phyloP scores from a whole-genome alignment of 53 echinoderm and acorn worm genomes.

The Paracentrotus lividus region DNA sequence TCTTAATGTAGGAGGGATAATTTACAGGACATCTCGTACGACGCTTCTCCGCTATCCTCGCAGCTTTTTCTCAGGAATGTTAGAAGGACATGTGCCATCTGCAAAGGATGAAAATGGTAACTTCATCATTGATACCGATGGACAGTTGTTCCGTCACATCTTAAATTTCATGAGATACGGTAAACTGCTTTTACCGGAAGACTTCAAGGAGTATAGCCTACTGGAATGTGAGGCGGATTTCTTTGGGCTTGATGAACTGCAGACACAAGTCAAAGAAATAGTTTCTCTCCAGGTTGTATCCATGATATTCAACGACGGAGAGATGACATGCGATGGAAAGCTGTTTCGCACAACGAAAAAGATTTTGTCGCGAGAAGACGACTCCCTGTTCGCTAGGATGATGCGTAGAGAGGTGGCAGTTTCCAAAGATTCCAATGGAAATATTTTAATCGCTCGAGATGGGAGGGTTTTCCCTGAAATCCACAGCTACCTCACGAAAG shows the following conservation, averaged over 20 bases:
- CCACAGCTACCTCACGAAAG: neutral
- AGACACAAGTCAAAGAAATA: neutral
- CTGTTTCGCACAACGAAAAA: neutral
- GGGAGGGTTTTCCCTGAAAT: neutral
- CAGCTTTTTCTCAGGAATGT: too few relatives aligned
- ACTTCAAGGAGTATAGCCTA: neutral
- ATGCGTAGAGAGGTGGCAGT: neutral
- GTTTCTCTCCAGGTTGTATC: neutral
- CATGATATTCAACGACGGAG: neutral
- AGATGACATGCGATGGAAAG: neutral
- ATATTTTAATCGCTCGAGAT: neutral
- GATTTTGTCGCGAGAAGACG: neutral
- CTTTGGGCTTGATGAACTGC: neutral
- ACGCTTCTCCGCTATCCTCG: too few relatives aligned
- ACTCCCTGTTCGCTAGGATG: neutral
- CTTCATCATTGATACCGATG: neutral
- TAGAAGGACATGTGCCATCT: too few relatives aligned
- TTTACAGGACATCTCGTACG: too few relatives aligned
- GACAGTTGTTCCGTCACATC: neutral
- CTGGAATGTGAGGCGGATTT: constrained; percentile 1
- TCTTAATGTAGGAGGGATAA: too few relatives aligned
- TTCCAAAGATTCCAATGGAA: neutral
- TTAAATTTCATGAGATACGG: neutral
- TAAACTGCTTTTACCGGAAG: neutral
- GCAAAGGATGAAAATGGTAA: neutral